These are phyloP conservation scores for Nibea albiflora DNA, from an alignment of 2,113 vertebrate species.

Conservation along the genomic window DNA sequence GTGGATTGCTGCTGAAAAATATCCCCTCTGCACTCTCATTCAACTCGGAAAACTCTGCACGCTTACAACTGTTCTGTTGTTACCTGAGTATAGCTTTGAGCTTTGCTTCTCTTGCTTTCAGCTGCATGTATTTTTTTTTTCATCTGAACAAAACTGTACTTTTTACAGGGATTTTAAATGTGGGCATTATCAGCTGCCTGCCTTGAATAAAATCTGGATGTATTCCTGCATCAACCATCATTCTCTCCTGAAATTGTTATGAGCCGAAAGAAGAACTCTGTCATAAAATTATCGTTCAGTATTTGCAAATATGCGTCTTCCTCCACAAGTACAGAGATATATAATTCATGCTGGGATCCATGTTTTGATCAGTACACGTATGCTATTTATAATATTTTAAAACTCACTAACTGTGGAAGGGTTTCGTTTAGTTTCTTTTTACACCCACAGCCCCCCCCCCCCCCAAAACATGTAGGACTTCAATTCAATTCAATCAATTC, in stretches of 20 bases:
- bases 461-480: not conserved
- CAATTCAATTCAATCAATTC: no score
- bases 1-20: not conserved
- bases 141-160: not conserved
- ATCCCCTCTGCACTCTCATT: not conserved
- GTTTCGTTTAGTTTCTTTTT: not conserved
- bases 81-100: not conserved
- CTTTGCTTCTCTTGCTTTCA: not conserved
- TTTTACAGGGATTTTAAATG: not conserved
- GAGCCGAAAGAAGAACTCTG: not conserved
- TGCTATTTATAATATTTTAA: not conserved
- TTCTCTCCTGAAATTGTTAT: not conserved
- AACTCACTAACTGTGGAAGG: not conserved
- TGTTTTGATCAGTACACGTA: not conserved
- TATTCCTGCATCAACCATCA: not conserved
- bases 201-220: not conserved
- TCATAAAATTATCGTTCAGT: not conserved
- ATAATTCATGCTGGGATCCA: not conserved
- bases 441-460: no score
- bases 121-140: not conserved
- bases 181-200: not conserved
- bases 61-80: not conserved
- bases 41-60: not conserved
- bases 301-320: not conserved
- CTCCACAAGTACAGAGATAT: not conserved